These are phyloP conservation scores for Sesamia inferens DNA, from an alignment of 2,888 invertebrate species.

Conservation along the genomic window DNA sequence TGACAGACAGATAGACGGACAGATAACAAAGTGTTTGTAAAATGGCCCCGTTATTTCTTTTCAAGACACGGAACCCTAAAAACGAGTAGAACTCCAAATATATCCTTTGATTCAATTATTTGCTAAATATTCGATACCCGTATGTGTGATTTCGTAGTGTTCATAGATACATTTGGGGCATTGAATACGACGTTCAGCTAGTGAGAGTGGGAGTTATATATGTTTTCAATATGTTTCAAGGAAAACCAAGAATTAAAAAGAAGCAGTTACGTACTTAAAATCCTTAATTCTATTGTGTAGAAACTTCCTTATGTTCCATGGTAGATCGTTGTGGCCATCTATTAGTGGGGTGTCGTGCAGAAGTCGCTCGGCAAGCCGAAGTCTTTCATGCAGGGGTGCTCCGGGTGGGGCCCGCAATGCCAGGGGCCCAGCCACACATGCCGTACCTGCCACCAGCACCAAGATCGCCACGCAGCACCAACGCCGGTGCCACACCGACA, in stretches of 20 bases:
- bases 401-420: constrained; percentile 94
- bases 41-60: too few relatives aligned
- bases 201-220: not conserved
- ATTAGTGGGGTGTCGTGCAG: constrained; percentile 94
- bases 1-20: too few relatives aligned
- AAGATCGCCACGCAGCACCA: constrained; percentile 94
- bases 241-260: not conserved
- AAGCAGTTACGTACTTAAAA: constrained; percentile 90
- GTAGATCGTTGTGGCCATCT: constrained; percentile 97
- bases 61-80: not conserved
- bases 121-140: constrained; percentile 18
- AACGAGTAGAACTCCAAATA: constrained; percentile 8
- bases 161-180: constrained; percentile 9
- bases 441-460: constrained; percentile 94
- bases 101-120: constrained; percentile 16
- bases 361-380: constrained; percentile 93
- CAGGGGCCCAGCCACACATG: constrained; percentile 94
- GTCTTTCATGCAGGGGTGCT: constrained; percentile 93
- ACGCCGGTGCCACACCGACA: constrained; percentile 90
- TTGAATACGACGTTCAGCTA: not conserved
- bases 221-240: constrained; percentile 3
- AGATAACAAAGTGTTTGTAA: too few relatives aligned
- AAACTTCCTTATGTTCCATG: constrained; percentile 97
- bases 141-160: constrained; percentile 1
- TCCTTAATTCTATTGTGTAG: constrained; percentile 96